These are phyloP conservation scores for Acridotheres tristis DNA, from an alignment of 2,797 vertebrate genomes.

Conservation along the genomic window DNA sequence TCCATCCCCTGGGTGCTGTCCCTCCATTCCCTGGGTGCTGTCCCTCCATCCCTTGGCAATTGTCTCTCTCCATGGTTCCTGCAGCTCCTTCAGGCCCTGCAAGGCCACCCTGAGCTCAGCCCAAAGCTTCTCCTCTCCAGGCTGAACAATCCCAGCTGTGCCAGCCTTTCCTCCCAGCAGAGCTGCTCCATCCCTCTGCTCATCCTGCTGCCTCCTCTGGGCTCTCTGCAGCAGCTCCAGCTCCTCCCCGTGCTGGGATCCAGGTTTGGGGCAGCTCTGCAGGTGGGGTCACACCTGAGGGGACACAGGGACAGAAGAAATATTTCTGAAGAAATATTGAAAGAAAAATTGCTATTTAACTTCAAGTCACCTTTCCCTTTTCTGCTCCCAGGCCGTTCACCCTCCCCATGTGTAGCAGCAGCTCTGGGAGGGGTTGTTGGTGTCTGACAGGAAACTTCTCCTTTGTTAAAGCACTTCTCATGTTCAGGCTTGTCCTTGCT, in stretches of 20 bases:
- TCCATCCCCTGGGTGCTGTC: too few relatives aligned
- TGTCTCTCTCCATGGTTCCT: too few relatives aligned
- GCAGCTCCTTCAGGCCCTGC: too few relatives aligned
- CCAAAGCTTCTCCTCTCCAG: too few relatives aligned
- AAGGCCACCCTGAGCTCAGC: too few relatives aligned
- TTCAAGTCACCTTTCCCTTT: background rate
- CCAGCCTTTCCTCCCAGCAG: too few relatives aligned
- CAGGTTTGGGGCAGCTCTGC: background rate
- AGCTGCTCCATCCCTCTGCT: too few relatives aligned
- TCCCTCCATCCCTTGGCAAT: too few relatives aligned
- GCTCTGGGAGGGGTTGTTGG: background rate
- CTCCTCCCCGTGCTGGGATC: background rate
- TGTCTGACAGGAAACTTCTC: background rate
- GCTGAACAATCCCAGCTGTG: too few relatives aligned
- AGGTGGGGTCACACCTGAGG: background rate
- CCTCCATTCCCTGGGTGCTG: too few relatives aligned
- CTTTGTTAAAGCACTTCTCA: background rate
- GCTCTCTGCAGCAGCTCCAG: background rate
- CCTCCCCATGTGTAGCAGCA: background rate
- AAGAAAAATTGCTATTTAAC: background rate
- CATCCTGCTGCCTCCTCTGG: too few relatives aligned
- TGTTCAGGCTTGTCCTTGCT: constrained; percentile 28
- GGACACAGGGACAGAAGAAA: background rate
- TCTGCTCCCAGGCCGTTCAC: background rate
- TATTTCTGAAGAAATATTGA: background rate